Percentiles rank a stretch among this genome's conserved stretches.
phyloP scores from a whole-genome alignment of 2,888 invertebrate genomes.

The Archips xylosteana region DNA sequence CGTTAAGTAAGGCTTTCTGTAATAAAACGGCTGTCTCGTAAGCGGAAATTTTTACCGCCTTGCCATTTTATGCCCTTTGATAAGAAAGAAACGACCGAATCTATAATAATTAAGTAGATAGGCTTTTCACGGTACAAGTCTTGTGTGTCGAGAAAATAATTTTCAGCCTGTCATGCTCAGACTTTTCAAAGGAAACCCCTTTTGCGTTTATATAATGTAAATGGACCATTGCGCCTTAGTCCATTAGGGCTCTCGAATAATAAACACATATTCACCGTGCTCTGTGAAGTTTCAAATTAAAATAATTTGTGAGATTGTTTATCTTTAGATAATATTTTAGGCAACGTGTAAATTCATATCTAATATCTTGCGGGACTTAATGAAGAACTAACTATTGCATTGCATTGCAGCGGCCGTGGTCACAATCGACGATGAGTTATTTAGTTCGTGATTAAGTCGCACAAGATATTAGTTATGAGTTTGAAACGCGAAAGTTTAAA shows the following conservation, averaged over 20 bases:
- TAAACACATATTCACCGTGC: not conserved
- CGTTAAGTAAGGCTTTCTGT: slow-evolving; percentile 51
- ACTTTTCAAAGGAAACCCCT: not conserved
- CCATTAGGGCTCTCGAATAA: not conserved
- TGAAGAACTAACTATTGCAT: too few species aligned
- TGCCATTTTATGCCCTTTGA: slow-evolving; percentile 50
- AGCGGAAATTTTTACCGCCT: slow-evolving; percentile 52
- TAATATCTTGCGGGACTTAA: too few species aligned
- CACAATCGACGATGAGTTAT: too few species aligned
- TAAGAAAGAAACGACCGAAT: slow-evolving; percentile 49
- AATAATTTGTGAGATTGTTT: not conserved
- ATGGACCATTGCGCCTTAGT: not conserved
- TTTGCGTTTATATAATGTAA: slow-evolving; percentile 6
- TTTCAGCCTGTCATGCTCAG: slow-evolving; percentile 19
- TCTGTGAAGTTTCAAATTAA: not conserved
- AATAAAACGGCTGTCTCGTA: slow-evolving; percentile 56
- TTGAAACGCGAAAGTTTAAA: too few species aligned
- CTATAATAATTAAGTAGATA: slow-evolving; percentile 53
- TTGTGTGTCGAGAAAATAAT: slow-evolving; percentile 15
- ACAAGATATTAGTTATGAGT: too few species aligned
- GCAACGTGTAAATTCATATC: too few species aligned
- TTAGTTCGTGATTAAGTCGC: too few species aligned
- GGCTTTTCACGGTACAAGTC: slow-evolving; percentile 39
- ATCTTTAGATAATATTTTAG: not conserved
- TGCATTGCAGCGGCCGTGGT: too few species aligned